phyloP scores from a whole-genome alignment of 2,797 vertebrate genomes.

The Hydrolagus colliei region DNA sequence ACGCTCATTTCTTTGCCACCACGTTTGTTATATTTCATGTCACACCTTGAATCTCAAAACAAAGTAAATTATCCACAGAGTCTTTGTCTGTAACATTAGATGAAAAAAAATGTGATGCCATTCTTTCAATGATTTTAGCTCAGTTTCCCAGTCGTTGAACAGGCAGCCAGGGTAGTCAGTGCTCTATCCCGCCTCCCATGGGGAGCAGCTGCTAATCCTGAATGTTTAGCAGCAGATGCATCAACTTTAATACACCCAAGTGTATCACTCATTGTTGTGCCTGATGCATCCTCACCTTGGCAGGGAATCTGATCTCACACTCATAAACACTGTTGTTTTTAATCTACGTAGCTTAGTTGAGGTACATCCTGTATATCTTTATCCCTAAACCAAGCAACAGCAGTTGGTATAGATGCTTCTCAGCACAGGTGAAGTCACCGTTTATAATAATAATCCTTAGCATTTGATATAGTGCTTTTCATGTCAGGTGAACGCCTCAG shows the following conservation, averaged over 20 bases:
- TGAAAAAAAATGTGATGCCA: not conserved
- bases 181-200: no score
- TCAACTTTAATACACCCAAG: no score
- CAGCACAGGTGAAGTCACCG: not conserved
- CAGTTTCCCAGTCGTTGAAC: no score
- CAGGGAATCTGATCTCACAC: not conserved
- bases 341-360: no score
- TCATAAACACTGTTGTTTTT: no score
- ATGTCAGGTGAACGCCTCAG: no score
- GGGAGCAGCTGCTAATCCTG: no score
- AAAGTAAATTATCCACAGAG: not conserved
- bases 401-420: not conserved
- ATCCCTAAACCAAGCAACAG: not conserved
- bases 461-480: no score
- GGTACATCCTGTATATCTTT: no score
- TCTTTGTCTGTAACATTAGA: not conserved
- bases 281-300: not conserved
- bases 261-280: no score
- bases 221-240: no score
- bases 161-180: no score
- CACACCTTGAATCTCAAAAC: not conserved
- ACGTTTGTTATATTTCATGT: not conserved
- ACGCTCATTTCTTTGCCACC: not conserved
- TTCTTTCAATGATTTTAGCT: not conserved
- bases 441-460: not conserved